A percentile compares a stretch with the other conserved stretches of the same genome.
These are phyloP conservation scores for Microctonus aethiopoides DNA, from an alignment of 2,888 invertebrate genomes.

Conservation along the genomic window DNA sequence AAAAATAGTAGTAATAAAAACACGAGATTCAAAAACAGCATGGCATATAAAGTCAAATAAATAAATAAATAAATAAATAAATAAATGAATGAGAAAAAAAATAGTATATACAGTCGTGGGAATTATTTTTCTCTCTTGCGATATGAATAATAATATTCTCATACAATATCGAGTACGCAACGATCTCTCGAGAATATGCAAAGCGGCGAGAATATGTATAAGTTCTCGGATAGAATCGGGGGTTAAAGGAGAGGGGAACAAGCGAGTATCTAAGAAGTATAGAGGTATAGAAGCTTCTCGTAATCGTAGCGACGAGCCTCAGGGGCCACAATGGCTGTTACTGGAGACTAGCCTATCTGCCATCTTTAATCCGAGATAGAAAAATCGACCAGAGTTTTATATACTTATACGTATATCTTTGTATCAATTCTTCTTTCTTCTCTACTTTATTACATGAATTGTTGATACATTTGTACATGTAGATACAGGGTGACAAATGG, in stretches of 20 bases:
- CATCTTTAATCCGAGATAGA: conserved; percentile 43
- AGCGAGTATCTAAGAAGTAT: neutral
- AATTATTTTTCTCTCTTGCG: conserved; percentile 9
- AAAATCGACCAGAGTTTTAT: neutral
- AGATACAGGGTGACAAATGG: no score
- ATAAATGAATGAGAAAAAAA: no score
- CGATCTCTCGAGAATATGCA: conserved; percentile 41
- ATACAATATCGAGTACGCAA: conserved; percentile 40
- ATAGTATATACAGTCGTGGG: conserved; percentile 3
- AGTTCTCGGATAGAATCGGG: neutral
- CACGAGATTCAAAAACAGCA: neutral
- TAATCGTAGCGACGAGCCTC: conserved; percentile 31
- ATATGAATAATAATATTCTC: conserved; percentile 40
- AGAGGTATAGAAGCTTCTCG: conserved; percentile 4
- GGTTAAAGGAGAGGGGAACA: neutral
- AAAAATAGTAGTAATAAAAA: no score
- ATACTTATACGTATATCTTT: neutral
- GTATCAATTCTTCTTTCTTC: neutral
- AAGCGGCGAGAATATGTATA: conserved; percentile 36
- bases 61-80: no score
- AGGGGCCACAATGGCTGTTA: conserved; percentile 41
- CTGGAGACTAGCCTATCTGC: conserved; percentile 43
- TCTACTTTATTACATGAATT: neutral
- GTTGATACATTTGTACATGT: neutral
- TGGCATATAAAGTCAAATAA: neutral